These are phyloP conservation scores for Benitochromis conjunctus DNA, from an alignment of 2,113 vertebrate genomes.

Conservation along the genomic window DNA sequence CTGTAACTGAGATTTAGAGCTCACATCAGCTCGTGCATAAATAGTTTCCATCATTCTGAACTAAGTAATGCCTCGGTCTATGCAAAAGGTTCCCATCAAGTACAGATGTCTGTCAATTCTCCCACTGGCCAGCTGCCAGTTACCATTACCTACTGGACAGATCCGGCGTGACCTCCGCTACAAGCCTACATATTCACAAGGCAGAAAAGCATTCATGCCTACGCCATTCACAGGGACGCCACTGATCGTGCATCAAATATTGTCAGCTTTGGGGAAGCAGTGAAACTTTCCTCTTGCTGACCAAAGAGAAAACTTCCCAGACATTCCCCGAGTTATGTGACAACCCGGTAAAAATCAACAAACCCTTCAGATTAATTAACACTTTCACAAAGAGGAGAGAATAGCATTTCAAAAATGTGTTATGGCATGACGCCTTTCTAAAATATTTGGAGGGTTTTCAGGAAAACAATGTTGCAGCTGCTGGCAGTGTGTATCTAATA, in stretches of 20 bases:
- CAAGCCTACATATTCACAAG: background rate
- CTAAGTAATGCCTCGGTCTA: background rate
- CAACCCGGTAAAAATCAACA: background rate
- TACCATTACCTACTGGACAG: background rate
- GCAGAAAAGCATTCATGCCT: conserved; percentile 6
- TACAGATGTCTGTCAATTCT: background rate
- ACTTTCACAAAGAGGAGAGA: background rate
- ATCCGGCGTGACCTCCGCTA: background rate
- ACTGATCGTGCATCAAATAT: conserved; percentile 1
- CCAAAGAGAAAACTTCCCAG: conserved; percentile 19
- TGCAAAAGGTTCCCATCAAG: background rate
- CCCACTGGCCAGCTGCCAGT: background rate
- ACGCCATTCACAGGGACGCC: background rate
- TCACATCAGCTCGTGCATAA: background rate
- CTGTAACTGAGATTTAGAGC: background rate
- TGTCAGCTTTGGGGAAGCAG: background rate
- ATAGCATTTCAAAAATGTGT: background rate
- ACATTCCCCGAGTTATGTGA: background rate
- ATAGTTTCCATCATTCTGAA: background rate
- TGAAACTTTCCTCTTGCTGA: conserved; percentile 31
- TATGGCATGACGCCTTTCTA: background rate
- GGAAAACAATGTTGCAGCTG: background rate
- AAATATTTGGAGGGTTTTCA: conserved; percentile 9
- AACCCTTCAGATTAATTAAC: background rate
- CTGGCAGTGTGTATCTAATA: background rate